These are phyloP conservation scores for Mesoligia furuncula DNA, from an alignment of 2,888 invertebrate genomes.

Conservation along the genomic window DNA sequence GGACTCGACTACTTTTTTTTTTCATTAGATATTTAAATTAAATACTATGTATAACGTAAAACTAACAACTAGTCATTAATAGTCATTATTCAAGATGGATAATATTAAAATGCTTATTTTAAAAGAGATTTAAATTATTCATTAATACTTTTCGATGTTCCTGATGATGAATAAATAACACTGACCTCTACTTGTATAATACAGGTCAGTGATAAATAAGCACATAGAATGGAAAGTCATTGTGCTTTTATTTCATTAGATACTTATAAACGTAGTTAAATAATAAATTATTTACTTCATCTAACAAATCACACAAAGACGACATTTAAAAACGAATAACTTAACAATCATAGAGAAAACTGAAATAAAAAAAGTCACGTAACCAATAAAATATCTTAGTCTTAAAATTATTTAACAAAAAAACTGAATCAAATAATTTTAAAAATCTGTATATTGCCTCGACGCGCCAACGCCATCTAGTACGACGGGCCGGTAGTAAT, in stretches of 20 bases:
- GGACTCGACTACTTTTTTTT: slow-evolving; percentile 59
- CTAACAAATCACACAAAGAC: slow-evolving; percentile 48
- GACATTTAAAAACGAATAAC: slow-evolving; percentile 48
- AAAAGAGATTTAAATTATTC: slow-evolving; percentile 22
- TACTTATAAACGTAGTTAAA: background rate
- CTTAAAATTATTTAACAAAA: slow-evolving; percentile 59
- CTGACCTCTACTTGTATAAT: too few relatives aligned
- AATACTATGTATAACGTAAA: slow-evolving; percentile 24
- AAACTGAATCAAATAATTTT: slow-evolving; percentile 66
- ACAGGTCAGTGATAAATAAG: too few relatives aligned
- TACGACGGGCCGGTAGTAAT: slow-evolving; percentile 93
- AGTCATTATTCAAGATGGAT: slow-evolving; percentile 45
- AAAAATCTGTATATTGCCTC: slow-evolving; percentile 88
- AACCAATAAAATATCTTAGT: slow-evolving; percentile 26
- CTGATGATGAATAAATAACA: slow-evolving; percentile 21
- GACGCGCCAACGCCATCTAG: slow-evolving; percentile 90
- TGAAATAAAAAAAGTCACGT: slow-evolving; percentile 37
- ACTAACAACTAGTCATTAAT: slow-evolving; percentile 43
- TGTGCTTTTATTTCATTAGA: background rate
- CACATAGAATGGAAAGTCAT: slow-evolving; percentile 54
- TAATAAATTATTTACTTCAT: slow-evolving; percentile 17
- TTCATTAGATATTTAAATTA: slow-evolving; percentile 31
- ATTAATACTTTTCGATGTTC: slow-evolving; percentile 12
- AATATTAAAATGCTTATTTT: slow-evolving; percentile 61
- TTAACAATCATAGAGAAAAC: slow-evolving; percentile 39